Conservation (phyloP, 2,888 invertebrate genomes). For the Nesidiocoris tenuis region DNA sequence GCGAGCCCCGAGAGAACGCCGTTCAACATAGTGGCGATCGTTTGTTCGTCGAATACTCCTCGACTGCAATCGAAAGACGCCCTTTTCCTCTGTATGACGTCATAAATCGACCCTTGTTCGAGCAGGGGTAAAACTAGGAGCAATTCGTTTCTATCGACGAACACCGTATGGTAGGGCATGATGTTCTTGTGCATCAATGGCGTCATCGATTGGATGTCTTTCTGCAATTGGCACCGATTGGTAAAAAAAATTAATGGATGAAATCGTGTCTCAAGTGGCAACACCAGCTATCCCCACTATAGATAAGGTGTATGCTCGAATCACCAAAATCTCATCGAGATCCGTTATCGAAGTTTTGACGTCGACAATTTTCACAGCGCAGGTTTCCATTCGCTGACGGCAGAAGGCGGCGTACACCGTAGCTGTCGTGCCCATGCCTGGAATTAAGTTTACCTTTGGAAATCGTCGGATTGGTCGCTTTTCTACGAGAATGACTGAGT, state of each 20-base stretch:
- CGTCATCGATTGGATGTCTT: constrained; percentile 92
- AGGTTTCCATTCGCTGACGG: constrained; percentile 85
- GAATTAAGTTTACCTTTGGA: too few relatives aligned
- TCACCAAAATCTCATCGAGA: constrained; percentile 92
- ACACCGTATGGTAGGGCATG: constrained; percentile 97
- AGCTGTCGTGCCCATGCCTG: constrained; percentile 94
- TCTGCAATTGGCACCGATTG: constrained; percentile 58
- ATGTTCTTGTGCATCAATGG: constrained; percentile 99
- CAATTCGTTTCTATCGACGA: constrained; percentile 93
- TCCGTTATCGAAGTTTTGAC: constrained; percentile 99
- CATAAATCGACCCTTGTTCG: constrained; percentile 85
- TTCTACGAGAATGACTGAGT: too few relatives aligned
- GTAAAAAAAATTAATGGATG: too few relatives aligned
- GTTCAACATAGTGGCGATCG: constrained; percentile 94
- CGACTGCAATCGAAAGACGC: constrained; percentile 86
- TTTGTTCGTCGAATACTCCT: constrained; percentile 95
- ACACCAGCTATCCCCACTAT: too few relatives aligned
- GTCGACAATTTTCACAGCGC: constrained; percentile 98
- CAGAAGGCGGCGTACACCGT: constrained; percentile 93
- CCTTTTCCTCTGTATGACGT: constrained; percentile 93
- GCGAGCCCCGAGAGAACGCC: constrained; percentile 95
- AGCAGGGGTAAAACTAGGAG: constrained; percentile 94
- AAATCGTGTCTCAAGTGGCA: too few relatives aligned
- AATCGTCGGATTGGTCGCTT: too few relatives aligned
- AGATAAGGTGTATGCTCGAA: too few relatives aligned